phyloP scores from a whole-genome alignment of 2,113 vertebrate species.

The Athene cunicularia region DNA sequence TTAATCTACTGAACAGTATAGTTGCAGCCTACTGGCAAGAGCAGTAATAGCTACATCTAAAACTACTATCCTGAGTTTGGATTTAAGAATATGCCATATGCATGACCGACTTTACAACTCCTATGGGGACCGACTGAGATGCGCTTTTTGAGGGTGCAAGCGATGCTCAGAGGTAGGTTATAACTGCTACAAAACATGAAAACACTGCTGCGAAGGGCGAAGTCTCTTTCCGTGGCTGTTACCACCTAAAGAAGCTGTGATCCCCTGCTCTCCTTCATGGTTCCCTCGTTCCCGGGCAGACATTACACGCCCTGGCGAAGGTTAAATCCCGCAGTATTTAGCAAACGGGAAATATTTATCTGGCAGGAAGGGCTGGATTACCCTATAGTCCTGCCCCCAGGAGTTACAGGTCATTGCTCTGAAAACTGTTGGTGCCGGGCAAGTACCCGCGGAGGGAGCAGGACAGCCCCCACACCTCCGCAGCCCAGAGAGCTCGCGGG shows the following conservation, averaged over 20 bases:
- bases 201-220: not conserved
- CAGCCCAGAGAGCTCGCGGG: too few species aligned
- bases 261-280: not conserved
- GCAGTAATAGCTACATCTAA: not conserved
- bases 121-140: accelerated
- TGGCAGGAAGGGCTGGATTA: not conserved
- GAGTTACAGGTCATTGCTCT: not conserved
- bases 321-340: not conserved
- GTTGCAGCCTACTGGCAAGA: not conserved
- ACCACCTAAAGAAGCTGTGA: accelerated
- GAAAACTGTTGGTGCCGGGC: not conserved
- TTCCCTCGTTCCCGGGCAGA: not conserved
- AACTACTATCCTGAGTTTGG: not conserved
- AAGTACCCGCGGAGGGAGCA: not conserved
- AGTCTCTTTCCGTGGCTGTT: accelerated
- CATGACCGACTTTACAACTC: not conserved
- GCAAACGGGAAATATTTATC: too few species aligned
- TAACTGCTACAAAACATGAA: accelerated
- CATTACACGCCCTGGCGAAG: accelerated
- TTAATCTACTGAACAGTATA: not conserved
- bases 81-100: accelerated
- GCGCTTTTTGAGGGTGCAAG: accelerated
- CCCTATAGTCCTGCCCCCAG: too few species aligned
- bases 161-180: accelerated
- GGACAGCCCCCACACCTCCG: too few species aligned